These are phyloP conservation scores for Drosophila simulans DNA, from an alignment of 1,140 invertebrate genomes.

Conservation along the genomic window DNA sequence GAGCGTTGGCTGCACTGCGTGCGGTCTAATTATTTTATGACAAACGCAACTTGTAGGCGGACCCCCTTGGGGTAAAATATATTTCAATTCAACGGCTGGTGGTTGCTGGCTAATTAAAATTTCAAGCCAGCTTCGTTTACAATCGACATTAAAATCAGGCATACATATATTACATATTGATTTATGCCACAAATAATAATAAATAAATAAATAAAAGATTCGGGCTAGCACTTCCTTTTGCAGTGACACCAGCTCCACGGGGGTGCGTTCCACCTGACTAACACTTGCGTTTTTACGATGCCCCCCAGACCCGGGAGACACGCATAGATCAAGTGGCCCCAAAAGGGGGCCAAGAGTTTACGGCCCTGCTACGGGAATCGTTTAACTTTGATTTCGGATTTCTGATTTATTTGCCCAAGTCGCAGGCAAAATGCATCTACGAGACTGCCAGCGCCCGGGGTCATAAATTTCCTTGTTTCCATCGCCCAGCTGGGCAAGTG, in stretches of 20 bases:
- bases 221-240: conserved; percentile 18
- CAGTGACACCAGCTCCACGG: conserved; percentile 57
- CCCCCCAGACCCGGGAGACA: not conserved
- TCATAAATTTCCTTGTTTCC: conserved; percentile 71
- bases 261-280: conserved; percentile 48
- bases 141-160: conserved; percentile 38
- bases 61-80: conserved; percentile 24
- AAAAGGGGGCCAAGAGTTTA: conserved; percentile 12
- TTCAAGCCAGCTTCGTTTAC: conserved; percentile 41
- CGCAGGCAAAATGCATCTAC: conserved; percentile 43
- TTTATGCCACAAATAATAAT: conserved; percentile 37
- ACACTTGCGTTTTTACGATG: conserved; percentile 61
- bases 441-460: conserved; percentile 19
- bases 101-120: conserved; percentile 69
- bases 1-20: conserved; percentile 66
- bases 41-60: conserved; percentile 42
- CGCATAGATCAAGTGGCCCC: conserved; percentile 26
- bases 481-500: conserved; percentile 27
- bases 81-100: conserved; percentile 44
- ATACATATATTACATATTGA: conserved; percentile 18
- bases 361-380: conserved; percentile 43
- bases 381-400: conserved; percentile 68
- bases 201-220: conserved; percentile 40
- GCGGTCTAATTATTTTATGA: conserved; percentile 82
- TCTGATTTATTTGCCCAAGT: conserved; percentile 67